These are phyloP conservation scores for Oasisia sp. DNA, from an alignment of 2,888 invertebrate genomes.

Conservation along the genomic window DNA sequence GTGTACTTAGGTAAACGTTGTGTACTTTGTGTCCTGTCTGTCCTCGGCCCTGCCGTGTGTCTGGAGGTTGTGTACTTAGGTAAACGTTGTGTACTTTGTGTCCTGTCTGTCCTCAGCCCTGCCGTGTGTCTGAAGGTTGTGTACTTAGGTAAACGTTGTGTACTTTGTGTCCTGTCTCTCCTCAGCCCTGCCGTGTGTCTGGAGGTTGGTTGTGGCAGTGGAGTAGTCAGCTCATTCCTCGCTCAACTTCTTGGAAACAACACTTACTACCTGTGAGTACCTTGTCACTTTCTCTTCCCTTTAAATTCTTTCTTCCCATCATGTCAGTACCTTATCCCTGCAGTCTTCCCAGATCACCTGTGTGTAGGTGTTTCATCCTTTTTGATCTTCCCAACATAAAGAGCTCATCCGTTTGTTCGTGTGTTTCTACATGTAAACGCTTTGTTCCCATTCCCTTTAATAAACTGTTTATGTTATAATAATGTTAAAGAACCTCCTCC, in stretches of 20 bases:
- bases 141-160: neutral
- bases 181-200: constrained; percentile 74
- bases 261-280: constrained; percentile 69
- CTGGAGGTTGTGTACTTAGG: too few species aligned
- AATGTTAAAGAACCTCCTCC: neutral
- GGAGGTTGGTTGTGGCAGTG: constrained; percentile 93
- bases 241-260: constrained; percentile 70
- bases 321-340: neutral
- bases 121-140: too few species aligned
- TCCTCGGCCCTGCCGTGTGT: too few species aligned
- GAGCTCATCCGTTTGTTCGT: too few species aligned
- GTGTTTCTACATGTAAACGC: too few species aligned
- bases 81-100: too few species aligned
- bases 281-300: neutral
- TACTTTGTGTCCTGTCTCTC: neutral
- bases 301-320: neutral
- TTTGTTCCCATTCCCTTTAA: too few species aligned
- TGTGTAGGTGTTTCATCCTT: neutral
- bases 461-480: too few species aligned
- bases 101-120: too few species aligned
- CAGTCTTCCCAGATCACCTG: neutral
- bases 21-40: too few species aligned
- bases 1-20: too few species aligned
- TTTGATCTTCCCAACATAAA: neutral
- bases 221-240: constrained; percentile 88